Base-by-base conservation (phyloP, 2,888 invertebrate species). In the Hydriomena furcata region DNA sequence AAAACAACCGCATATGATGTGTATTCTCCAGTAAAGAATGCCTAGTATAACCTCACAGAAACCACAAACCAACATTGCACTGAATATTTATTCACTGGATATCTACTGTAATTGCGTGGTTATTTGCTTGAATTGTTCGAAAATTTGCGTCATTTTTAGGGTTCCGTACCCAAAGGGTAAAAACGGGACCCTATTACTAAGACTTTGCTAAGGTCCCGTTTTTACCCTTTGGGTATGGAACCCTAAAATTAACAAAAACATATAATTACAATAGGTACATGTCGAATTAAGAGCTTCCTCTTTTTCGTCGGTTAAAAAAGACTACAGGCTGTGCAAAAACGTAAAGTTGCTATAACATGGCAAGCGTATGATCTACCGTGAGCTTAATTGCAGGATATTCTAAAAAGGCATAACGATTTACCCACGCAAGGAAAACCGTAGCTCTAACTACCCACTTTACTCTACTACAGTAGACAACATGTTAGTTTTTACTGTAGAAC, bases 41-140 rank as follows among this genome's bases (percentile, higher is more conserved):
- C 13, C 8, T 7, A 45, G 30, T 59, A 57, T 52, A 64, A 54
- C 46, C 54, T 40, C 57, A 55, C 49, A 55, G 50, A 65, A 68
- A 60, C 65, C 65, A 65, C 61, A 63, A 60, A 56, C 55, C 54
- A 58, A 65, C 67, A 69, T 51, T 64, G 56, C 58, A n/a, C 43
- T 57, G 69, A 64, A 68, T 68, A 67, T 68, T 68, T 66, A 68
- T 60, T 58, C 59, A 63, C 46, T 49, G 55, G 49, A n/a, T n/a
- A n/a, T n/a, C n/a, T 53, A 52, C 50, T 59, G 52, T 63, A 66
- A 68, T 65, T 67, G 55, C 49, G 37, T 51, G 62, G 60, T 63
- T 36, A 45, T 46, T 38, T 38, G 37, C 37, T 24, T 37, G 5
- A 36, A 36, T 20, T 37, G 10, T 28, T 44, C 36, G 28, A 30